Base-by-base conservation (phyloP, 2,113 vertebrate genomes). In the Gobiocypris rarus region DNA sequence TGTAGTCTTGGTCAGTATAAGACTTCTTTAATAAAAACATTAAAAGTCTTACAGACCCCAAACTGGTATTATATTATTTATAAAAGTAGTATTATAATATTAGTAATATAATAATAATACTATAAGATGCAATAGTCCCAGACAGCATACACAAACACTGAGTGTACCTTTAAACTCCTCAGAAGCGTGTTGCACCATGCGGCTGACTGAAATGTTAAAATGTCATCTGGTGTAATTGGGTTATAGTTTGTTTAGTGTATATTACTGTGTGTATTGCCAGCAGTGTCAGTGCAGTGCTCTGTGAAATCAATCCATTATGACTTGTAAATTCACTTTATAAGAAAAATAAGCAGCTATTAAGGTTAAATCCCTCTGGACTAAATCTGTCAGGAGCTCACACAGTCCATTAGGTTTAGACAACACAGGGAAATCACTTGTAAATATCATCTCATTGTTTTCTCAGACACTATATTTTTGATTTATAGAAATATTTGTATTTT, bases 331-430 rank as follows among this genome's bases (percentile, higher is more conserved):
- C n/a, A 63, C 54, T 77, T 59, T 24, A 54, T 6, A 78, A 26
- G 75, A 77, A 59, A 77, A 78, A 78, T 78, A 59, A 78, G 75
- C 34, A 43, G 54, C 19, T 24, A 59, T 78, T 78, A 59, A 59
- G 54, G 75, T 22, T 41, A 31, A 59, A 78, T 78, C 54, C 54
- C 54, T 43, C 54, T 24, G 76, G 41, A 14, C 56, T 31, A 45
- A 65, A 48, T 63, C 22, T 28, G 56, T 79, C 59, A 45, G 19
- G 38, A 31, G 4, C 38, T 79, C n/a, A 10, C 56, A 63, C 58
- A 48, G 34, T 61, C 56, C 52, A 56, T 76, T 77, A 58, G 13
- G 75, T 54, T 54, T 17, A 75, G 71, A 74, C 45, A 54, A 31
- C 22, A 24, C 10, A 0, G 45, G 76, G n/a, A 63, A 48, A 78